Base-by-base conservation (phyloP, 2,113 vertebrate species). In the Sander vitreus region DNA sequence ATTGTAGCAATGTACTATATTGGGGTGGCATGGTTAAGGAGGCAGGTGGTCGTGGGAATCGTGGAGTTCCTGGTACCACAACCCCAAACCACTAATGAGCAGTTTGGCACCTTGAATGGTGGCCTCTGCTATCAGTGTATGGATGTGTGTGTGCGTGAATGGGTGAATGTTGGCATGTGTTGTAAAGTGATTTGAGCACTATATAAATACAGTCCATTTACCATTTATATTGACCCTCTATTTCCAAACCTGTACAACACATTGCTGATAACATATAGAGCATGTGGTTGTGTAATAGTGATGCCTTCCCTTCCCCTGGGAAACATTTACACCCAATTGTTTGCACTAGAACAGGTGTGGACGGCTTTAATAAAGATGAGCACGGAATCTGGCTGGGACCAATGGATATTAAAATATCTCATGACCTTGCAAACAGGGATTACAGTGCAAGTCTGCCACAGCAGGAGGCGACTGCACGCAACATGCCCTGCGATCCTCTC, bases 311-410 rank as follows among this genome's bases (percentile, higher is more conserved):
- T 27, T 50, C 79, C 67, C 71, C 59, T 30, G 57, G 76, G 71
- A 85, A 66, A 76, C 78, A 75, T 73, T 80, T 57, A 25, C 76
- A 67, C 69, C 79, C 64, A 73, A 58, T 73, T 84, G 81, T 82
- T 85, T 81, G 72, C 60, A 67, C 48, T 64, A 27, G 39, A 87
- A 95, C 93, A 95, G 92, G 92, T 95, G 93, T 86, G 77, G 89
- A 57, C 50, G 43, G 85, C 81, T 87, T 91, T 87, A 78, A 89
- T 90, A 88, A 91, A 86, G 80, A 87, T 66, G 68, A 87, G 66
- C 72, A 59, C 51, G 73, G 66, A 81, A 74, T 81, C 84, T 77
- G 81, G 85, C 83, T 86, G 87, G 81, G 88, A 87, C 84, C 74
- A 50, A 55, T 30, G 75, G 84, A 88, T 84, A 91, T 92, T 87